Conservation (phyloP, 35 echinoderm and acorn worm species). For the Hemicentrotus pulcherrimus region DNA sequence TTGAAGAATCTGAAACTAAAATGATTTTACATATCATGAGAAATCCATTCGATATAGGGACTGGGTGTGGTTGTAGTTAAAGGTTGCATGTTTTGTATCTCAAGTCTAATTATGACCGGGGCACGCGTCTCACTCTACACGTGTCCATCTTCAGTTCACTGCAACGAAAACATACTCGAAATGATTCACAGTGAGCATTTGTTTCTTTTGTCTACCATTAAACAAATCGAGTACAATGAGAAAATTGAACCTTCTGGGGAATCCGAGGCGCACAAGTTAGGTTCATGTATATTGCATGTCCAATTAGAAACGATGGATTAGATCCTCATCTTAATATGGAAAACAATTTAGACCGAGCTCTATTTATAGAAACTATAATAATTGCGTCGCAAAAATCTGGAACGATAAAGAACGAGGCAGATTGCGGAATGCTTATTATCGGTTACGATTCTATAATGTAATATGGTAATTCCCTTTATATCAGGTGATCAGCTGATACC, state of each 20-base stretch:
- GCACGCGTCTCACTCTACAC: neutral
- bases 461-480: no score
- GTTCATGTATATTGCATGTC: neutral
- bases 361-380: conserved; percentile 15
- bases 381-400: neutral
- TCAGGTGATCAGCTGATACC: no score
- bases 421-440: neutral
- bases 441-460: no score
- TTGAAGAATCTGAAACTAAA: neutral
- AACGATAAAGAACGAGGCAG: neutral
- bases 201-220: neutral
- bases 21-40: no score
- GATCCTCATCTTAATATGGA: conserved; percentile 11
- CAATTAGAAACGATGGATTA: neutral
- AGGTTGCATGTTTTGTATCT: neutral
- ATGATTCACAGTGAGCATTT: neutral
- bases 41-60: neutral
- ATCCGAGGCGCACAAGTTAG: neutral
- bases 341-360: neutral
- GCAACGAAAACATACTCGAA: neutral
- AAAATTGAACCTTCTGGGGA: neutral
- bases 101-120: neutral
- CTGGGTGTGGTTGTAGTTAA: neutral
- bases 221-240: neutral
- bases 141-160: no score